Evolutionary conservation across 2,113 vertebrate species (phyloP).

Genomic region (Otocyon megalotis): DNA sequence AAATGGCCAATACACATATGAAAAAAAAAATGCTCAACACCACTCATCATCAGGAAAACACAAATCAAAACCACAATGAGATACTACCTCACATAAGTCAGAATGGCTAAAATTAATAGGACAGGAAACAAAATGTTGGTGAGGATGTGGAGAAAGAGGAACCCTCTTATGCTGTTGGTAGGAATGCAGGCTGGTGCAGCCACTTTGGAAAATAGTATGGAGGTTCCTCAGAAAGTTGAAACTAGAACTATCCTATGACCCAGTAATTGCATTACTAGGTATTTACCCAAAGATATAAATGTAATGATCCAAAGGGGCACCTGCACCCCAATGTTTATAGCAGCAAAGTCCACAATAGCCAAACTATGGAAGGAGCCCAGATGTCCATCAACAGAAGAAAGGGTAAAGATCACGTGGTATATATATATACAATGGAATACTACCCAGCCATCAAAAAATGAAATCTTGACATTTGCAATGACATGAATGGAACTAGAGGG

Average conservation of each 20-base stretch:
- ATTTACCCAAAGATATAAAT: not conserved
- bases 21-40: not conserved
- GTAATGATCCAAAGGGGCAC: not conserved
- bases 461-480: not conserved
- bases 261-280: not conserved
- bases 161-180: not conserved
- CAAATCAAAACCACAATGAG: too few species aligned
- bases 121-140: not conserved
- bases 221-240: not conserved
- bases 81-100: too few species aligned
- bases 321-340: not conserved
- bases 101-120: not conserved
- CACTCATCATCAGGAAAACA: too few species aligned
- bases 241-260: not conserved
- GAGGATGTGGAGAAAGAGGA: not conserved
- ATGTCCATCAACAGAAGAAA: not conserved
- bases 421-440: not conserved
- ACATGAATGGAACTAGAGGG: too few species aligned
- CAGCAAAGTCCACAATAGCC: not conserved
- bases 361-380: not conserved
- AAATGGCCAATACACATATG: not conserved
- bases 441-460: not conserved
- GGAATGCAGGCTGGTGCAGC: not conserved
- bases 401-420: not conserved
- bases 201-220: not conserved